phyloP scores from a whole-genome alignment of 2,113 vertebrate species.

The Globicephala melas region DNA sequence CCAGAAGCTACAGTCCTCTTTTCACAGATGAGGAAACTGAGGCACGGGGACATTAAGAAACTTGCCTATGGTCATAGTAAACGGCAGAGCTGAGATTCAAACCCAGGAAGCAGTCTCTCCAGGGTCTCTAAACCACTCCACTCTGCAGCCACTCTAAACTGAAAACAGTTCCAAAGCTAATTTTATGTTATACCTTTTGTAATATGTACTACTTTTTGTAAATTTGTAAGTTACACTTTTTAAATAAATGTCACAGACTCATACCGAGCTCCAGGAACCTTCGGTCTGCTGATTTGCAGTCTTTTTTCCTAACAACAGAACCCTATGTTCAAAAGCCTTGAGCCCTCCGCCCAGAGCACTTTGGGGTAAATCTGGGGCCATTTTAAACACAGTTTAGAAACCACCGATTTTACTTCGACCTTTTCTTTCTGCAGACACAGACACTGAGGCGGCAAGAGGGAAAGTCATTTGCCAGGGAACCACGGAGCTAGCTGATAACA shows the following conservation, averaged over 20 bases:
- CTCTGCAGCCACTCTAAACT: background rate
- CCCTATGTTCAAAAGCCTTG: background rate
- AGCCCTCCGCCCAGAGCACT: background rate
- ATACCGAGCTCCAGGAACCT: background rate
- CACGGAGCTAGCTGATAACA: background rate
- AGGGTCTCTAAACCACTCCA: background rate
- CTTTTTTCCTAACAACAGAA: background rate
- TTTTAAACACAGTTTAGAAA: background rate
- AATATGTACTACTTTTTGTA: background rate
- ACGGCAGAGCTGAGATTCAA: background rate
- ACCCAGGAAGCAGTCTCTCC: background rate
- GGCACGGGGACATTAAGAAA: background rate
- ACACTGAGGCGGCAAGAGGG: background rate
- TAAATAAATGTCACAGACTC: background rate
- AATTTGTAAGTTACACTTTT: background rate
- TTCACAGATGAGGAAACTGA: background rate
- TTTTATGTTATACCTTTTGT: background rate
- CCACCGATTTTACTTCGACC: background rate
- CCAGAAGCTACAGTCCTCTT: background rate
- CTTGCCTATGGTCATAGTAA: accelerated
- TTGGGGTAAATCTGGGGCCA: background rate
- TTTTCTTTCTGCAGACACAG: background rate
- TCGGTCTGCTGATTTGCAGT: background rate
- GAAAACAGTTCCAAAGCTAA: background rate
- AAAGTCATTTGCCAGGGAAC: background rate